Evolutionary conservation across 1,140 invertebrate genomes (phyloP).

Genomic region (Halyomorpha halys): DNA sequence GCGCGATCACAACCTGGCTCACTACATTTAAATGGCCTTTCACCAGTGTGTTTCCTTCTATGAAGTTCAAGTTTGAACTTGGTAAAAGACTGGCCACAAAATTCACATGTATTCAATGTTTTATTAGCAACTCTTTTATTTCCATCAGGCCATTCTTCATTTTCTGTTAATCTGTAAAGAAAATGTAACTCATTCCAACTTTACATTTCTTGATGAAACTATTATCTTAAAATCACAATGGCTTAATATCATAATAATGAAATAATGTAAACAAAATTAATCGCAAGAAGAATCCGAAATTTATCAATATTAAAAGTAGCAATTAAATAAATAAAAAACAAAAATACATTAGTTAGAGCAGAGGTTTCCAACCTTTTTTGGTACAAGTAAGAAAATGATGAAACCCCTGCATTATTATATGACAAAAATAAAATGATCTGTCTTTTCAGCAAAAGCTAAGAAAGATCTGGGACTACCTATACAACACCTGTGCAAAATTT

Average conservation of each 20-base stretch:
- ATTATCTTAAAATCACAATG: neutral
- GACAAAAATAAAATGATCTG: too few species aligned
- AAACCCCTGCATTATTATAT: too few species aligned
- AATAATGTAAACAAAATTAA: neutral
- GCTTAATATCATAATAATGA: neutral
- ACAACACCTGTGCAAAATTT: too few species aligned
- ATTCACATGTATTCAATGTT: slow-evolving; percentile 10
- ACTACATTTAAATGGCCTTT: slow-evolving; percentile 14
- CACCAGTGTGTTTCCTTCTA: slow-evolving; percentile 11
- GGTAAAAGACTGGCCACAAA: slow-evolving; percentile 6
- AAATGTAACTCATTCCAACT: neutral
- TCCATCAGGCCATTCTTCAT: neutral
- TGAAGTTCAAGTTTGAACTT: slow-evolving; percentile 22
- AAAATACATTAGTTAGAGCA: too few species aligned
- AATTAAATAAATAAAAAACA: neutral
- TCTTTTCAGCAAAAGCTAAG: too few species aligned
- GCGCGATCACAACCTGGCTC: slow-evolving; percentile 6
- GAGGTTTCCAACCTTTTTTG: too few species aligned
- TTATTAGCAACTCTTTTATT: neutral
- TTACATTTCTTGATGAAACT: too few species aligned
- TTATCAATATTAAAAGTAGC: neutral
- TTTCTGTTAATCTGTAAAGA: slow-evolving; percentile 10
- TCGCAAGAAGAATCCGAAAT: neutral
- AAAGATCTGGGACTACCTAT: too few species aligned
- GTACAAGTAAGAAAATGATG: too few species aligned